Evolutionary conservation across 2,797 vertebrate genomes (phyloP), one percentile per base, ranked within the genome.

Genomic region (Rhinogobio ventralis): DNA sequence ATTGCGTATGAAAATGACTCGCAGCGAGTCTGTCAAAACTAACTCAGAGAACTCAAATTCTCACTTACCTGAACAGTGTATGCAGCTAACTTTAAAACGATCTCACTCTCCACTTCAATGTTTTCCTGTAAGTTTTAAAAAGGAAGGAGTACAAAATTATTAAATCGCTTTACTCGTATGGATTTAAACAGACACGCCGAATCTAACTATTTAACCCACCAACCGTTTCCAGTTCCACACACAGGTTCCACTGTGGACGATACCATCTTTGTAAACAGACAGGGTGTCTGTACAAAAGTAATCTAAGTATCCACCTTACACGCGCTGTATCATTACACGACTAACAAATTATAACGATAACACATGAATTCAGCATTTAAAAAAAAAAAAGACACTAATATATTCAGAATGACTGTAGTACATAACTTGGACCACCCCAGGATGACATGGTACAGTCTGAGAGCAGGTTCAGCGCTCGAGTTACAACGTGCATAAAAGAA

Each of bases 61-160:
- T 46, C 46, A 76, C 97, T 97, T 95, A 99, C 98, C 97, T 99
- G 98, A 89, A 99, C 90, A 86, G 96, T 92, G 89, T 98, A 96
- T 0, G 97, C 97, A 0, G 98, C 97, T 93, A 99, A 95, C 91
- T 95, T 97, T 95, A 99, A 99, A 75, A 97, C 93, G 71, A 96
- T 93, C 88, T 93, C 97, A 25, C 97, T 99, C 90, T 97, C 96
- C 88, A 98, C 96, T 86, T 98, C 97, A 60, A 97, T 96, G 77
- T 93, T 95, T 28, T 97, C 98, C 98, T 99, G 95, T 42, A 19
- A 20, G 79, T 68, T 51, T 62, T 36, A 85, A 45, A 72, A 89
- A 74, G 73, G 73, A 78, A 74, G 69, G 83, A 55, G 4, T 80
- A 57, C 10, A 17, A 72, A 69, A 9, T n/a, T 15, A 4, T 20